phyloP scores from a whole-genome alignment of 2,797 vertebrate species.

The Neosilurus hyrtlii region DNA sequence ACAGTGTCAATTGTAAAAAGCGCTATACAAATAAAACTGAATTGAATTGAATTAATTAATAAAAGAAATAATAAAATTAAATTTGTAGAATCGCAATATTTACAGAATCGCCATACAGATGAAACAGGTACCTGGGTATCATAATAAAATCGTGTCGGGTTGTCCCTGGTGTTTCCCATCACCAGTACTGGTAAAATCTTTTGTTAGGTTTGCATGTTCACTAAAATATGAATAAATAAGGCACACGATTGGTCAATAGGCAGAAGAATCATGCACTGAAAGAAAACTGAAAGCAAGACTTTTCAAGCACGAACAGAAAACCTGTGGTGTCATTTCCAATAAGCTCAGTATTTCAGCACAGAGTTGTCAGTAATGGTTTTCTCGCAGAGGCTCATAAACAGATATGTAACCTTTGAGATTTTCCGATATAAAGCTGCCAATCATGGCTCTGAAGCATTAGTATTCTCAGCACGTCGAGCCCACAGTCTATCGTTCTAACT shows the following conservation, averaged over 20 bases:
- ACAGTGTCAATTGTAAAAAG: no score
- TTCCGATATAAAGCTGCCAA: neutral
- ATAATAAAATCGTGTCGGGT: no score
- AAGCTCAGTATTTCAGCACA: neutral
- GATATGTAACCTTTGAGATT: neutral
- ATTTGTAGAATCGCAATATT: no score
- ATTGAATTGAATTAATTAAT: no score
- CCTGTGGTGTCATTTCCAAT: neutral
- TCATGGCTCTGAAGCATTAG: neutral
- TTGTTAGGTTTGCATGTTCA: neutral
- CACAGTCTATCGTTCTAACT: neutral
- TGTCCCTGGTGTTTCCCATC: no score
- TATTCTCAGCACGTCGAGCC: neutral
- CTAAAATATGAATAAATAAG: neutral
- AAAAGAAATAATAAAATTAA: no score
- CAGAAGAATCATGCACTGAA: neutral
- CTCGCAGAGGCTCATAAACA: neutral
- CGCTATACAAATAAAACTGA: no score
- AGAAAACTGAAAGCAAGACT: neutral
- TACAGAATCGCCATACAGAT: no score
- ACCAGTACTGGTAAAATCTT: neutral
- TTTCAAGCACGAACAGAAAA: neutral
- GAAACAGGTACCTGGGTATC: no score
- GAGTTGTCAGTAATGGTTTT: neutral
- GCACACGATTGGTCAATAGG: neutral